Base-by-base conservation (phyloP, 2,113 vertebrate genomes). In the Aptenodytes forsteri region DNA sequence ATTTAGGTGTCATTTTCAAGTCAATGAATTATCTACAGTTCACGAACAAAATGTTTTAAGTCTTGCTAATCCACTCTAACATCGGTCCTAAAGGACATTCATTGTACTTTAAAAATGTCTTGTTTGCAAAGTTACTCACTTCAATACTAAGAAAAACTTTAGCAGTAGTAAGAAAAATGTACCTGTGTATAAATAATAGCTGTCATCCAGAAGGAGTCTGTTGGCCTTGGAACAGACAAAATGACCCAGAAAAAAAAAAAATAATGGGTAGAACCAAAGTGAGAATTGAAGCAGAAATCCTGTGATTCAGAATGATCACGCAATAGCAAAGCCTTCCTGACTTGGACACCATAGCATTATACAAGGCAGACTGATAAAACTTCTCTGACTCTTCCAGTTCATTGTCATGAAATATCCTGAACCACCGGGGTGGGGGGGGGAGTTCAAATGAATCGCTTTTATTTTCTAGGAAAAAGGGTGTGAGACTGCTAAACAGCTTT, bases 311-410 rank as follows among this genome's bases (percentile, higher is more conserved):
- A 91, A 98, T 95, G 71, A 98, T 98, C 62, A 98, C 80, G 44
- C 98, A 98, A 93, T 95, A 98, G 77, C 98, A 98, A 50, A 98
- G 88, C 95, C 97, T 98, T 97, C 98, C 98, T 16, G 99, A 97
- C 92, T 97, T 97, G 82, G 98, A 97, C 83, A 94, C 94, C 71
- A 93, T 94, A 32, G 94, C 96, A 49, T 97, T 97, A 81, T 98
- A 97, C 61, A 59, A 13, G 96, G 98, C 34, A 98, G 90, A 4
- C 62, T 64, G 15, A n/a, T 87, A 98, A 85, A 98, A 98, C 67
- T 76, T 96, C n/a, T 98, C 98, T 0, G 98, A 98, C 66, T 97
- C 94, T 2, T 97, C 96, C 67, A 98, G 97, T 81, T 99, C 97
- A 1, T 94, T 94, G 27, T 95, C 98, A 42, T 96, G 88, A 97